A percentile compares a stretch with the other conserved stretches of the same genome.
Evolutionary conservation across 2,888 invertebrate species (phyloP).

Genomic region (Caenorhabditis sinica): DNA sequence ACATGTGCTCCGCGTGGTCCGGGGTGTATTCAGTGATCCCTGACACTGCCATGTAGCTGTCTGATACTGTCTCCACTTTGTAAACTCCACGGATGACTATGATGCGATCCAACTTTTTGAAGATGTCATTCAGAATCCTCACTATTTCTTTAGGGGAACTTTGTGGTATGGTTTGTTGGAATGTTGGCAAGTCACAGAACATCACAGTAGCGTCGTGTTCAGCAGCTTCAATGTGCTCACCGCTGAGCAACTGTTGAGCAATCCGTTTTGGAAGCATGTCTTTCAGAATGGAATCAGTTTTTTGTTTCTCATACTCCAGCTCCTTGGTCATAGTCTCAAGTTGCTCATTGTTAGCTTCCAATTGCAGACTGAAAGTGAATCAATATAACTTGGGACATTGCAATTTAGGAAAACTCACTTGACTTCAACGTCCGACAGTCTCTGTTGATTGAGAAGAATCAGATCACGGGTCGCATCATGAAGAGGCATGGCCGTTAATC

Average conservation of each 20-base stretch:
- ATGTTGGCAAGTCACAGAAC: slow-evolving; percentile 84
- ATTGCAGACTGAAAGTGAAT: slow-evolving; percentile 81
- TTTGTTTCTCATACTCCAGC: slow-evolving; percentile 80
- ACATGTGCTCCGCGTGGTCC: slow-evolving; percentile 83
- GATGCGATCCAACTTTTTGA: slow-evolving; percentile 82
- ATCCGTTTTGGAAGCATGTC: slow-evolving; percentile 84
- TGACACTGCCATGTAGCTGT: slow-evolving; percentile 62
- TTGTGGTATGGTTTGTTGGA: slow-evolving; percentile 83
- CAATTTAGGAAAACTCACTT: slow-evolving; percentile 74
- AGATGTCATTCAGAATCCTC: slow-evolving; percentile 84
- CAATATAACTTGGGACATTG: not conserved
- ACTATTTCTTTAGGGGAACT: slow-evolving; percentile 84
- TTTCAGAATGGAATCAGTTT: slow-evolving; percentile 81
- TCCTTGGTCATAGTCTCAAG: slow-evolving; percentile 83
- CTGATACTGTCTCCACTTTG: slow-evolving; percentile 82
- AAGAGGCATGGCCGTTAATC: slow-evolving; percentile 81
- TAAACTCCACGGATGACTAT: slow-evolving; percentile 80
- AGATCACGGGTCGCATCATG: slow-evolving; percentile 83
- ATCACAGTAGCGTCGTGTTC: slow-evolving; percentile 83
- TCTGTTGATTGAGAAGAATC: slow-evolving; percentile 82
- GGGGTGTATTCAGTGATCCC: slow-evolving; percentile 71
- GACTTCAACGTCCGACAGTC: slow-evolving; percentile 82
- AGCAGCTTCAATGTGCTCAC: slow-evolving; percentile 83
- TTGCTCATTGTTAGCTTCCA: slow-evolving; percentile 84
- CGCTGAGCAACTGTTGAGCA: slow-evolving; percentile 82